Percentiles rank a stretch among this genome's conserved stretches.
phyloP scores from a whole-genome alignment of 2,888 invertebrate genomes.

The Cerceris rybyensis region DNA sequence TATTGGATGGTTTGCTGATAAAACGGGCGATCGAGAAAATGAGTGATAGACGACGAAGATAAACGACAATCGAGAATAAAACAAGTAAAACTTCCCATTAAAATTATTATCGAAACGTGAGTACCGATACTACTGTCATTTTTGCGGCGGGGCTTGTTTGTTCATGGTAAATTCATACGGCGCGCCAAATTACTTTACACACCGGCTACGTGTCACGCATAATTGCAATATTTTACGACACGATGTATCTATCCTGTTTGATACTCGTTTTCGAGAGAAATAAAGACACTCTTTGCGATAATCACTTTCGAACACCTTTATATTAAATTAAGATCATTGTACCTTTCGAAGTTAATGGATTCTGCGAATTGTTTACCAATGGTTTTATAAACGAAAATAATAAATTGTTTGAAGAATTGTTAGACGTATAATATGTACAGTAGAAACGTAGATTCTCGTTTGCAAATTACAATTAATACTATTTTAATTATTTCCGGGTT shows the following conservation, averaged over 20 bases:
- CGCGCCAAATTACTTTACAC: conserved; percentile 50
- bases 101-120: neutral
- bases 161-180: conserved; percentile 19
- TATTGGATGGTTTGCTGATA: no score
- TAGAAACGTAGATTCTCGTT: no score
- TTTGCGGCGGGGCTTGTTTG: conserved; percentile 13
- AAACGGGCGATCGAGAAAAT: no score
- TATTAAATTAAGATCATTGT: no score
- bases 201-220: conserved; percentile 45
- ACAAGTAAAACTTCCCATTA: neutral
- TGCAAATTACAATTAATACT: no score
- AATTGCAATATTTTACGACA: conserved; percentile 10
- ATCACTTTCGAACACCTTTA: no score
- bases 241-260: conserved; percentile 5
- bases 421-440: no score
- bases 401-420: no score
- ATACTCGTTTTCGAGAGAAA: conserved; percentile 3
- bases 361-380: no score
- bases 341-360: no score
- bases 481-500: no score
- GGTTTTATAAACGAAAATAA: no score
- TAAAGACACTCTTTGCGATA: neutral
- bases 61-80: neutral
- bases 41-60: neutral
- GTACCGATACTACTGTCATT: conserved; percentile 23